These are phyloP conservation scores for Standfussiana lucernea DNA, from an alignment of 2,888 invertebrate genomes.

Conservation along the genomic window DNA sequence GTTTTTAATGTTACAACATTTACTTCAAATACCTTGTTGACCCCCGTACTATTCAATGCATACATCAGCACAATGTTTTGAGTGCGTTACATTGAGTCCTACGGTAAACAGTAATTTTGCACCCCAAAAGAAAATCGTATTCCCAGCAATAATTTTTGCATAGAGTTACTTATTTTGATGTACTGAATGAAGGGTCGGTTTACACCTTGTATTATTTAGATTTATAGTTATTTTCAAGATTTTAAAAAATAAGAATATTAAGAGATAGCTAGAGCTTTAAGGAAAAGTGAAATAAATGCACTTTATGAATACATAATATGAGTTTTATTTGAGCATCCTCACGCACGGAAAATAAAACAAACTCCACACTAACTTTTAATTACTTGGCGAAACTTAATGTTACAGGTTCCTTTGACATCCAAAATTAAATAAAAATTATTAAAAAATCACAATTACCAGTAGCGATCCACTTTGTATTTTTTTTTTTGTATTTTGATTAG, in stretches of 20 bases:
- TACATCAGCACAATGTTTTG: neutral
- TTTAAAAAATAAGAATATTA: neutral
- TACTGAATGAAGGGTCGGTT: neutral
- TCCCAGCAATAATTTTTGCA: neutral
- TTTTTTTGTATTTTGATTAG: neutral
- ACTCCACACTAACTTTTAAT: neutral
- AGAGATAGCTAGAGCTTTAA: neutral
- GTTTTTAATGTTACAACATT: neutral
- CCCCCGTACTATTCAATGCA: neutral
- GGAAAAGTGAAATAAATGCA: neutral
- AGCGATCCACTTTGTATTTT: neutral
- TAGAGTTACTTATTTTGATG: neutral
- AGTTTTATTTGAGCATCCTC: neutral
- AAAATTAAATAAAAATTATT: neutral
- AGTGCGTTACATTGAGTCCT: neutral
- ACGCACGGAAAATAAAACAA: slow-evolving; percentile 1
- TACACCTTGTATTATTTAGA: neutral
- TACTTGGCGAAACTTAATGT: neutral
- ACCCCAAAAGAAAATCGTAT: neutral
- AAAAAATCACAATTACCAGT: neutral
- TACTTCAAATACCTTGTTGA: neutral
- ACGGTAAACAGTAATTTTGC: too few relatives aligned
- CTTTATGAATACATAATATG: too few relatives aligned
- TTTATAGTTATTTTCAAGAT: neutral
- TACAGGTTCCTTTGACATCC: neutral